These are phyloP conservation scores for Apus apus DNA, from an alignment of 2,113 vertebrate genomes.

Conservation along the genomic window DNA sequence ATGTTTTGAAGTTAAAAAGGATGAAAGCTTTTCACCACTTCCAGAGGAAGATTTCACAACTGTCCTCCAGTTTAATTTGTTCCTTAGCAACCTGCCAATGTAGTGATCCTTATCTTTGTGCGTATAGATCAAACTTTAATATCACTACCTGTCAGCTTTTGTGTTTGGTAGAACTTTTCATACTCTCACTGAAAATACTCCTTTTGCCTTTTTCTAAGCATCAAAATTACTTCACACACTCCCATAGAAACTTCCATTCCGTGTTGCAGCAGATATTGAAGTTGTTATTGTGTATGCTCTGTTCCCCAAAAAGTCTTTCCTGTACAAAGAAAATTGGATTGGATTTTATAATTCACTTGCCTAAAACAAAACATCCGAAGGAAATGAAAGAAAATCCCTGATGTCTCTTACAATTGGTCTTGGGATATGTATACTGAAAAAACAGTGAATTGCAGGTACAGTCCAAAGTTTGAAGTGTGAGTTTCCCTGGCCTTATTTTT, in stretches of 20 bases:
- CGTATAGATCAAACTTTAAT: background rate
- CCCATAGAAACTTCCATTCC: background rate
- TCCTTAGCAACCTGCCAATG: conserved; percentile 8
- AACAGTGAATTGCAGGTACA: background rate
- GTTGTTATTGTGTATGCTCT: background rate
- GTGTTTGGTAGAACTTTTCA: background rate
- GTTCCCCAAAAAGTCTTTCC: background rate
- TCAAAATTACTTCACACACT: conserved; percentile 14
- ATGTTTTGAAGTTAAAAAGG: background rate
- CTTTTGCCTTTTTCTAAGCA: background rate
- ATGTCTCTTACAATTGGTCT: background rate
- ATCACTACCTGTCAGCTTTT: conserved; percentile 5
- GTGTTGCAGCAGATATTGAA: background rate
- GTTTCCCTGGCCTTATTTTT: background rate
- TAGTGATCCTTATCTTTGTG: conserved; percentile 18
- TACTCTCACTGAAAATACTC: conserved; percentile 24
- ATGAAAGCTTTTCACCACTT: background rate
- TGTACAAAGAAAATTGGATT: background rate
- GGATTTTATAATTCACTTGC: background rate
- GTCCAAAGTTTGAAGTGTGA: background rate
- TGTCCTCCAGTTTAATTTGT: conserved; percentile 1
- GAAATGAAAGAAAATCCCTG: background rate
- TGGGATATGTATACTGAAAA: background rate
- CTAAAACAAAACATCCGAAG: background rate
- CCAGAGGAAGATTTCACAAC: background rate